Conservation (phyloP, 2,113 vertebrate species). For the Protobothrops flavoviridis region DNA sequence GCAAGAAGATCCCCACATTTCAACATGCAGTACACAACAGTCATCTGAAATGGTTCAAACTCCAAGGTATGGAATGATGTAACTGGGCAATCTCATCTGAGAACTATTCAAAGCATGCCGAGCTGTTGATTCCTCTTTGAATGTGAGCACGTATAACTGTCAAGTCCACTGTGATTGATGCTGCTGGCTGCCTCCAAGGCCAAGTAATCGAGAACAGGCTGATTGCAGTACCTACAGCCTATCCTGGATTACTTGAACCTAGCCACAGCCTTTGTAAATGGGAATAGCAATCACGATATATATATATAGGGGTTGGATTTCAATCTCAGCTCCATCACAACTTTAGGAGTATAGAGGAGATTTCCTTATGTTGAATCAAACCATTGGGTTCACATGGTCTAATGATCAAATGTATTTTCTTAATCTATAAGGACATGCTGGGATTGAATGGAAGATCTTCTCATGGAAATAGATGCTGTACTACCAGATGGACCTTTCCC, state of each 20-base stretch:
- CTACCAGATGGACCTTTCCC: neutral
- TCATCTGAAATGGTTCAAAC: neutral
- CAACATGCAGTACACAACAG: neutral
- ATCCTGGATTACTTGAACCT: slow-evolving; percentile 99
- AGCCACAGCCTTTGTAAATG: slow-evolving; percentile 70
- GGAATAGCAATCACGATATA: neutral
- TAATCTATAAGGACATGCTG: neutral
- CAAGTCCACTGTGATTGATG: slow-evolving; percentile 38
- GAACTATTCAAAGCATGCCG: neutral
- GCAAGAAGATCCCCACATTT: neutral
- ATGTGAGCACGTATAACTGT: neutral
- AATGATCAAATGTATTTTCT: neutral
- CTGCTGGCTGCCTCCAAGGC: slow-evolving; percentile 76
- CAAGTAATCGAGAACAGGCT: slow-evolving; percentile 97
- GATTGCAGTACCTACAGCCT: slow-evolving; percentile 87
- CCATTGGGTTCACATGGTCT: neutral
- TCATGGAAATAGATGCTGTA: neutral
- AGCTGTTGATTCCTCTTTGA: neutral
- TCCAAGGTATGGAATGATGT: neutral
- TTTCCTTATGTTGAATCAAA: neutral
- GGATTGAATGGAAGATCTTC: neutral
- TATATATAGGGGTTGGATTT: neutral
- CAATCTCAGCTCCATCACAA: neutral
- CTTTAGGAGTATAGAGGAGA: neutral
- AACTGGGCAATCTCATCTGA: neutral